phyloP scores from a whole-genome alignment of 2,797 vertebrate species.

The Gadopsis bispinosus region DNA sequence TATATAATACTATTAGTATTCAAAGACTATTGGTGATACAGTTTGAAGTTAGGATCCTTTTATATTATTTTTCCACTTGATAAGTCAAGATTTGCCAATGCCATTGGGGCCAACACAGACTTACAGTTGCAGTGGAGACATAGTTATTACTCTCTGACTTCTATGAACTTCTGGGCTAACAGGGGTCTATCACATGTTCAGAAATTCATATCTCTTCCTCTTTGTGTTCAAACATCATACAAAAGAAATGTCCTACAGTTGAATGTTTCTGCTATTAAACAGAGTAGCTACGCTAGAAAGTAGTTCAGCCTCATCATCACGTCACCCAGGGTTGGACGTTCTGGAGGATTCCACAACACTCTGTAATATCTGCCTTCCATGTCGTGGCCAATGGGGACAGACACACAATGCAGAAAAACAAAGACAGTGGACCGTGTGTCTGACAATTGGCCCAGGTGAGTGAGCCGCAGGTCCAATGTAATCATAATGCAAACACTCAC shows the following conservation, averaged over 20 bases:
- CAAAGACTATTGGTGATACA: neutral
- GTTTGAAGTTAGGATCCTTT: neutral
- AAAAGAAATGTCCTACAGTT: constrained; percentile 10
- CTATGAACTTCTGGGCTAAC: neutral
- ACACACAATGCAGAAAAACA: constrained; percentile 34
- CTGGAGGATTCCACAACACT: constrained; percentile 44
- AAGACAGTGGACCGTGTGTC: constrained; percentile 13
- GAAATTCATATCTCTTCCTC: constrained; percentile 13
- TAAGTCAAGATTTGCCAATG: neutral
- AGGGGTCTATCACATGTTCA: too few species aligned
- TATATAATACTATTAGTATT: neutral
- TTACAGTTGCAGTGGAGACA: neutral
- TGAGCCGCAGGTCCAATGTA: constrained; percentile 24
- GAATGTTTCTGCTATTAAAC: constrained; percentile 17
- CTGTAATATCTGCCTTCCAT: constrained; percentile 24
- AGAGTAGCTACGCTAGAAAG: neutral
- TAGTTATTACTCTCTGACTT: neutral
- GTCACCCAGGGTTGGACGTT: constrained; percentile 27
- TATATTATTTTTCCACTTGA: neutral
- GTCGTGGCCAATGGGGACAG: constrained; percentile 16
- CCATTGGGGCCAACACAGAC: neutral
- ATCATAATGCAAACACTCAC: constrained; percentile 24
- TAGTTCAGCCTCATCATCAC: constrained; percentile 27
- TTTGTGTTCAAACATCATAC: constrained; percentile 30
- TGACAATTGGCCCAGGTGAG: constrained; percentile 45